Percentiles rank a stretch among this genome's conserved stretches.
Conservation (phyloP, 2,888 invertebrate genomes). For the Parnassius mnemosyne region DNA sequence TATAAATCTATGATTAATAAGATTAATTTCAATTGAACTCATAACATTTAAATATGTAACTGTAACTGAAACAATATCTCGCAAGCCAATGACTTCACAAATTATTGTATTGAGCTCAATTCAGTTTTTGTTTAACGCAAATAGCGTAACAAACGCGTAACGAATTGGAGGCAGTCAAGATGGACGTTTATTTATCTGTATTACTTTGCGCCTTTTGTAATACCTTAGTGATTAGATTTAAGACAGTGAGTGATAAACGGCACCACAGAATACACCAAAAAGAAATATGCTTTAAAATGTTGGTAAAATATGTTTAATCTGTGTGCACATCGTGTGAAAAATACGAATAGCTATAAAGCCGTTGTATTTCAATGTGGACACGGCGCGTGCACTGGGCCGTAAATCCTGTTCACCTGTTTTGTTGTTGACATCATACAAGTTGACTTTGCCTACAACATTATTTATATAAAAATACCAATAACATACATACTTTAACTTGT, state of each 20-base stretch:
- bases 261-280: not conserved
- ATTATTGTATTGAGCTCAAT: constrained; percentile 1
- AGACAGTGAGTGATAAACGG: not conserved
- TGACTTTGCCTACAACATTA: not conserved
- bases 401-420: constrained; percentile 33
- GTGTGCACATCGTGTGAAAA: constrained; percentile 4
- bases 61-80: no score
- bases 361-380: constrained; percentile 17
- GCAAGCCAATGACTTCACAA: no score
- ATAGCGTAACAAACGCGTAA: constrained; percentile 9
- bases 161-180: constrained; percentile 6
- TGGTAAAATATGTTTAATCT: not conserved
- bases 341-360: not conserved
- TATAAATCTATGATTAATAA: no score
- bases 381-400: constrained; percentile 30
- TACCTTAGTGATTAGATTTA: not conserved
- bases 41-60: no score
- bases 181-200: not conserved
- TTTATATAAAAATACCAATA: no score
- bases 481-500: no score
- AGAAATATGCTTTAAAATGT: not conserved
- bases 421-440: constrained; percentile 7
- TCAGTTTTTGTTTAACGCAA: constrained; percentile 2
- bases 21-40: no score
- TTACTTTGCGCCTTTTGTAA: not conserved